These are phyloP conservation scores for Vanacampus margaritifer DNA, from an alignment of 2,113 vertebrate genomes.

Conservation along the genomic window DNA sequence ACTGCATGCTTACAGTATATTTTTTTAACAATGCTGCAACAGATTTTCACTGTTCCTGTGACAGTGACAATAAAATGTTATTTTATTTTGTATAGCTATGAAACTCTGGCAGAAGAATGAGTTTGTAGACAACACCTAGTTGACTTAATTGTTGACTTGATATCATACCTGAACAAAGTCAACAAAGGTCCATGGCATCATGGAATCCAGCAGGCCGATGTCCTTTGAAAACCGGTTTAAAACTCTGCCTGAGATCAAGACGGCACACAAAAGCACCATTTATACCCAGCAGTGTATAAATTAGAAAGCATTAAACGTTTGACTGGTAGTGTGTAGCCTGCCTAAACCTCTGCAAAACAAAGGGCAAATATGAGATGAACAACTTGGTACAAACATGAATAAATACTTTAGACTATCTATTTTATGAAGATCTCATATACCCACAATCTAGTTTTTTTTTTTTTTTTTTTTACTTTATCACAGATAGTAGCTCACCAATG, in stretches of 20 bases:
- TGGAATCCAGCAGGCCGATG: constrained; percentile 70
- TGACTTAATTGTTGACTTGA: background rate
- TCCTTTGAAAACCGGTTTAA: constrained; percentile 77
- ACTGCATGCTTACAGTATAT: too few relatives aligned
- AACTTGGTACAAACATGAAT: too few relatives aligned
- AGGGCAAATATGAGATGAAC: too few relatives aligned
- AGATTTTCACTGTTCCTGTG: too few relatives aligned
- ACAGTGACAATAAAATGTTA: too few relatives aligned
- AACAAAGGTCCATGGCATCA: constrained; percentile 67
- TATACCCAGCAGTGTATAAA: background rate
- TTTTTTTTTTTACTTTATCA: background rate
- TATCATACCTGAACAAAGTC: constrained; percentile 67
- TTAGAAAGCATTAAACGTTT: too few relatives aligned
- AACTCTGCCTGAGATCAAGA: constrained; percentile 63
- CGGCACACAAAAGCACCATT: background rate
- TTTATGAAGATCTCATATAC: background rate
- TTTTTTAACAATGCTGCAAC: too few relatives aligned
- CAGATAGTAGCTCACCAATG: constrained; percentile 76
- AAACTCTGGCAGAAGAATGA: too few relatives aligned
- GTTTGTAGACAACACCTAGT: background rate
- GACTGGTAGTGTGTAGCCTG: too few relatives aligned
- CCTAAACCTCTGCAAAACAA: too few relatives aligned
- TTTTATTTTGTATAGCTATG: too few relatives aligned
- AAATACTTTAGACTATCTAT: too few relatives aligned
- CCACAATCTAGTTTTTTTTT: background rate